Base-by-base conservation (phyloP, 2,113 vertebrate species). In the Chloropsis cyanopogon region DNA sequence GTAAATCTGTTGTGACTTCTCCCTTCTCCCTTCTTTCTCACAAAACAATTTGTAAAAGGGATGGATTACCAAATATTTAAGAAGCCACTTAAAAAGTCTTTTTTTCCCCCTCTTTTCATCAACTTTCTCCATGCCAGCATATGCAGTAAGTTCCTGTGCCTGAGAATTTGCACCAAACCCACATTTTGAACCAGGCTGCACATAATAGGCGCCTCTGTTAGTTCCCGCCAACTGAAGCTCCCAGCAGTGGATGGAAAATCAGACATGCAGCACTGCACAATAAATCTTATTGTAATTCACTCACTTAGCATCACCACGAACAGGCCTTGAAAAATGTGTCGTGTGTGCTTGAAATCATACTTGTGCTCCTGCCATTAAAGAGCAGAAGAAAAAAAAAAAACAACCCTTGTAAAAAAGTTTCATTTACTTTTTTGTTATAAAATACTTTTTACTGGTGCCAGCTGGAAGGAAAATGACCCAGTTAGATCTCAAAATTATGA, bases 281-380 rank as follows among this genome's bases (percentile, higher is more conserved):
- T 98, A 98, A 98, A 97, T 98, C 98, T 97, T 91, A 97, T 93
- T 98, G 97, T 98, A 97, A 98, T 98, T 98, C 98, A 97, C 94
- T 59, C 92, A 97, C 95, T 96, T 97, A 97, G 95, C 97, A 95
- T 98, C 98, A 97, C 97, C 84, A 23, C 15, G 92, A 97, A 95
- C 73, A 97, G 95, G 91, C 96, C 96, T 83, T 75, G 89, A 96
- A 96, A 98, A 97, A 95, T 79, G 89, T 97, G 97, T 97, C 66
- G 64, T 97, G 95, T 91, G 86, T 96, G 88, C 95, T 95, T 97
- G 96, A 98, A 98, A 96, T 97, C 96, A 95, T 96, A 95, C 97
- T 96, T 96, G 94, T 97, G 86, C 87, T 93, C 73, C 91, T 98
- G 97, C 97, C 98, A 96, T 96, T 98, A 97, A 98, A 94, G 80